Base-by-base conservation (phyloP, 2,888 invertebrate genomes). In the Pheosia tremula region DNA sequence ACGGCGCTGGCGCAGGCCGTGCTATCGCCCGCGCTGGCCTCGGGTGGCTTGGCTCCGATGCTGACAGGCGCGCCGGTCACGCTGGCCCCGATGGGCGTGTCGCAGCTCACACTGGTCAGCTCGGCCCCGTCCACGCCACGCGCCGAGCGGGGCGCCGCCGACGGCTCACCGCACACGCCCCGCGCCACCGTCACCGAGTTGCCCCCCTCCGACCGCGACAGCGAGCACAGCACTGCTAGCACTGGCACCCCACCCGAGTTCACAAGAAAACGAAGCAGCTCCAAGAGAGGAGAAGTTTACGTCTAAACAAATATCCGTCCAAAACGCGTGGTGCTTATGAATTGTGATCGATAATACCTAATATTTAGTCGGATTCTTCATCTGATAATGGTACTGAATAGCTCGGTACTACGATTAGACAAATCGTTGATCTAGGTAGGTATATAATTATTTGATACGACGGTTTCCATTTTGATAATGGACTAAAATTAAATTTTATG, bases 1-100 rank as follows among this genome's bases (percentile, higher is more conserved):
- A 95, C 96, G 1, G 97, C 97, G 5, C 89, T 97, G 65, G 97
- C 97, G 5, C 97, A 97, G 82, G 96, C 97, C 0, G 96, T 97
- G 10, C 88, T 97, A 4, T 95, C 96, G 1, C 96, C 96, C 1
- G 57, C 69, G 3, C 56, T 74, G 52, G 62, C 24, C 24, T 24
- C 71, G 7, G 95, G 93, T 0, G 89, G 95, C 71, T 69, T 84
- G 80, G 80, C 85, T 78, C 90, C 84, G 1, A 86, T 93, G 69
- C 79, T 93, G 55, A 88, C 94, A 0, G 92, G 94, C 6, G 90
- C 93, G 56, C 91, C 95, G 1, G 86, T 93, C 58, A 91, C 95
- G 2, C 77, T 95, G 50, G 91, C 94, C 1, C 94, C 95, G 0
- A 94, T 95, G 78, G 95, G 95, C 5, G 94, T 96, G 68, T 94